A percentile compares a stretch with the other conserved stretches of the same genome.
These are phyloP conservation scores for Heliangelus exortis DNA, from an alignment of 2,797 vertebrate genomes.

Conservation along the genomic window DNA sequence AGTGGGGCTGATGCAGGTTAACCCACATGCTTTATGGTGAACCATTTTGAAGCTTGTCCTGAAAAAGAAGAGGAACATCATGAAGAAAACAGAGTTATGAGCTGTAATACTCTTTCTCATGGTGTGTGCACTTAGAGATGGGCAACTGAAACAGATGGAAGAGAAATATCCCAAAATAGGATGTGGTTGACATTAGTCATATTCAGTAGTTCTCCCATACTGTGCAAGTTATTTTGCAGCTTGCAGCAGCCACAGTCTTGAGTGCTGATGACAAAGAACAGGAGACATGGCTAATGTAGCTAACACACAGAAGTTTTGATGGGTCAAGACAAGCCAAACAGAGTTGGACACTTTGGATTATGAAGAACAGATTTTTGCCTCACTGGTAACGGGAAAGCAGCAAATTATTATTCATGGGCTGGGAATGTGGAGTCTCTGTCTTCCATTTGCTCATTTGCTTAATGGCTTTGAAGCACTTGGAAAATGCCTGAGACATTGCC, in stretches of 20 bases:
- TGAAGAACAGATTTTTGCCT: not conserved
- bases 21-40: not conserved
- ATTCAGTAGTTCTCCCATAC: not conserved
- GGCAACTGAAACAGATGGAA: not conserved
- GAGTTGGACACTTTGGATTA: not conserved
- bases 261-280: not conserved
- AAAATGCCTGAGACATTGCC: not conserved
- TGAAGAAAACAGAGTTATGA: not conserved
- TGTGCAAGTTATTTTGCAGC: not conserved
- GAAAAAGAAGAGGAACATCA: not conserved
- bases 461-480: not conserved
- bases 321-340: not conserved
- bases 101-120: not conserved
- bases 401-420: not conserved
- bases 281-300: not conserved
- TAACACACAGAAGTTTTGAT: not conserved
- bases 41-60: not conserved
- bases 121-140: not conserved
- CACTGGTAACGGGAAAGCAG: not conserved
- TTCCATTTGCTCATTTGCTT: not conserved
- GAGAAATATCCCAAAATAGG: not conserved
- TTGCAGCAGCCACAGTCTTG: accelerated
- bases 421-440: not conserved
- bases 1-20: not conserved
- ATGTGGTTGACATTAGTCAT: not conserved